Evolutionary conservation across 2,888 invertebrate genomes (phyloP).

Genomic region (Parelbella ahira): DNA sequence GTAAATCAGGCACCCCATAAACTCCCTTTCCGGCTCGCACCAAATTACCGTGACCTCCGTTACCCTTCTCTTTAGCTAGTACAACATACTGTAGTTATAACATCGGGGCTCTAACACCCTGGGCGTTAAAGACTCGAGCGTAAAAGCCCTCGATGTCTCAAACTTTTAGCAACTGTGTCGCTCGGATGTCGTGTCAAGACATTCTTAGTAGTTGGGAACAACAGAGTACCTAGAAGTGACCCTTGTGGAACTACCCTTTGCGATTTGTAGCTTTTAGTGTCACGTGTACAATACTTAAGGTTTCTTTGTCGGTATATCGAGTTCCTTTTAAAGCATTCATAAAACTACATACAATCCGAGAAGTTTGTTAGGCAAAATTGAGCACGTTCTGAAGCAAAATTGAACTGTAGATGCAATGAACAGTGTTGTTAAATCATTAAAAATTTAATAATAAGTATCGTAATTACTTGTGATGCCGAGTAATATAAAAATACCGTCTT

Average conservation of each 20-base stretch:
- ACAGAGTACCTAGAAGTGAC: slow-evolving; percentile 60
- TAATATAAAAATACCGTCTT: slow-evolving; percentile 26
- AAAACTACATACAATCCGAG: no score
- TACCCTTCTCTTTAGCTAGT: slow-evolving; percentile 27
- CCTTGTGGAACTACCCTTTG: slow-evolving; percentile 56
- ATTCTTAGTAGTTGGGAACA: slow-evolving; percentile 59
- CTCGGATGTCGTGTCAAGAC: slow-evolving; percentile 55
- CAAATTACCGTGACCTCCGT: slow-evolving; percentile 39
- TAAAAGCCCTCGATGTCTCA: slow-evolving; percentile 72
- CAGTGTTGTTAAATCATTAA: no score
- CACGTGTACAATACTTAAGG: slow-evolving; percentile 39
- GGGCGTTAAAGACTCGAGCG: slow-evolving; percentile 52
- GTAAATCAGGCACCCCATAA: slow-evolving; percentile 61
- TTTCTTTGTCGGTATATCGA: slow-evolving; percentile 13
- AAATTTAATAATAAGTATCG: no score
- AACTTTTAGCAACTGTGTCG: slow-evolving; percentile 74
- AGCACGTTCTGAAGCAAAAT: no score
- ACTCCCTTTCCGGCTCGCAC: slow-evolving; percentile 39
- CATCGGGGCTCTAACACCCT: slow-evolving; percentile 37
- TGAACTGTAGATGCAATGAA: no score
- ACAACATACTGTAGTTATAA: slow-evolving; percentile 31
- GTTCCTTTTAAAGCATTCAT: no score
- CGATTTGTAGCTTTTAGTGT: slow-evolving; percentile 66
- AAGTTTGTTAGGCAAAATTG: no score
- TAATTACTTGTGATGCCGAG: no score